A percentile compares a stretch with the other conserved stretches of the same genome.
Evolutionary conservation across 2,797 vertebrate genomes (phyloP).

Genomic region (Gambusia yucatana): DNA sequence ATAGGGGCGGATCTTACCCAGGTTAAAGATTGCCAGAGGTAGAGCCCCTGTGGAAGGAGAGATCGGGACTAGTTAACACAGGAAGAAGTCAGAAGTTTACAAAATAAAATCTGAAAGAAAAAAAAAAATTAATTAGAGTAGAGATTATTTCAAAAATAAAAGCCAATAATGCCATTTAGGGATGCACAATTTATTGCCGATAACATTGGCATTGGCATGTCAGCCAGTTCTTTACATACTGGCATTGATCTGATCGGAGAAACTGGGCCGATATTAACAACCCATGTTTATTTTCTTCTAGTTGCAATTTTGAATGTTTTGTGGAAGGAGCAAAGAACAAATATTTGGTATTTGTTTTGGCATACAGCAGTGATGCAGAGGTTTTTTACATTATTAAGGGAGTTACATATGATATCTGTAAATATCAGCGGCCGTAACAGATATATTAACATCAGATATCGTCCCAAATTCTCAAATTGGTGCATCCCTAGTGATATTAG

Average conservation of each 20-base stretch:
- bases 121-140: background rate
- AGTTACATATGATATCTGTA: background rate
- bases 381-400: background rate
- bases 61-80: constrained; percentile 65
- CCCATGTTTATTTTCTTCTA: background rate
- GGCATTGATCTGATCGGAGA: background rate
- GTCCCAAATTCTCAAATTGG: background rate
- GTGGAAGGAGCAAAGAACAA: background rate
- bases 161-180: background rate
- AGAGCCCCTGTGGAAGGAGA: constrained; percentile 93
- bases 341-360: background rate
- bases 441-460: background rate
- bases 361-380: background rate
- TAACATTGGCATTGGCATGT: background rate
- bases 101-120: background rate
- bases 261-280: background rate
- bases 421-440: background rate
- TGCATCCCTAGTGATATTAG: background rate
- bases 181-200: background rate
- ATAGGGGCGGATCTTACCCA: constrained; percentile 96
- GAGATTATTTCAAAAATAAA: constrained; percentile 12
- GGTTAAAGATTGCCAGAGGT: constrained; percentile 95
- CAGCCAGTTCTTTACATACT: background rate
- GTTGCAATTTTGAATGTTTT: background rate
- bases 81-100: constrained; percentile 21